Evolutionary conservation across 2,888 invertebrate species (phyloP).

Genomic region (Charanyca ferruginea): DNA sequence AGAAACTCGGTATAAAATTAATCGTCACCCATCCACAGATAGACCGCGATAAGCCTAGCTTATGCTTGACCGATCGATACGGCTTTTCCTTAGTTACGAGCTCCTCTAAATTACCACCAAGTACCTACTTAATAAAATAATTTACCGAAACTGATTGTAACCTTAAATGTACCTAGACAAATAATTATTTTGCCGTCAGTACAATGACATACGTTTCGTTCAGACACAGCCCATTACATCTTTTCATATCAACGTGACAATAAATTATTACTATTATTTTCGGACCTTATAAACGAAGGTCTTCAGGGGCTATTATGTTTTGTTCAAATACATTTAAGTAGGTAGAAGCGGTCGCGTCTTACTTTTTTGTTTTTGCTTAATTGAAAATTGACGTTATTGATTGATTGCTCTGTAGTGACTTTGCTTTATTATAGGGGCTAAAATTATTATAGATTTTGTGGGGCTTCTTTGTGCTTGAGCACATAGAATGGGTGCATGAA

Average conservation of each 20-base stretch:
- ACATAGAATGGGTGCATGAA: background rate
- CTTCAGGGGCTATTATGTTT: constrained; percentile 23
- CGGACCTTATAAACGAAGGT: constrained; percentile 33
- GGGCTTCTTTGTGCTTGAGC: constrained; percentile 1
- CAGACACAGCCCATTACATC: constrained; percentile 52
- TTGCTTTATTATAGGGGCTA: constrained; percentile 35
- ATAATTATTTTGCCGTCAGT: constrained; percentile 21
- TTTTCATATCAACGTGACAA: constrained; percentile 48
- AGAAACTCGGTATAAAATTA: too few species aligned
- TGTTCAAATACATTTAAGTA: constrained; percentile 42
- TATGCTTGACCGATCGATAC: too few species aligned
- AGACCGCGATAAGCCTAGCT: too few species aligned
- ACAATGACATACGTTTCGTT: constrained; percentile 41
- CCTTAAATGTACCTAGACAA: background rate
- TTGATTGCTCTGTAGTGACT: constrained; percentile 66
- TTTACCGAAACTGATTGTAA: background rate
- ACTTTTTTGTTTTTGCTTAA: constrained; percentile 69
- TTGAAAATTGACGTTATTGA: constrained; percentile 73
- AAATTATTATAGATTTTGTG: constrained; percentile 21
- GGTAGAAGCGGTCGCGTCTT: constrained; percentile 17
- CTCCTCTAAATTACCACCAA: too few species aligned
- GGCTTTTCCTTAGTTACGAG: too few species aligned
- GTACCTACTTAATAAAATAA: background rate
- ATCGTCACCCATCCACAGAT: too few species aligned
- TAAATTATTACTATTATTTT: constrained; percentile 45